A percentile compares a stretch with the other conserved stretches of the same genome.
Conservation (phyloP, 2,113 vertebrate species). For the Centropristis striata region DNA sequence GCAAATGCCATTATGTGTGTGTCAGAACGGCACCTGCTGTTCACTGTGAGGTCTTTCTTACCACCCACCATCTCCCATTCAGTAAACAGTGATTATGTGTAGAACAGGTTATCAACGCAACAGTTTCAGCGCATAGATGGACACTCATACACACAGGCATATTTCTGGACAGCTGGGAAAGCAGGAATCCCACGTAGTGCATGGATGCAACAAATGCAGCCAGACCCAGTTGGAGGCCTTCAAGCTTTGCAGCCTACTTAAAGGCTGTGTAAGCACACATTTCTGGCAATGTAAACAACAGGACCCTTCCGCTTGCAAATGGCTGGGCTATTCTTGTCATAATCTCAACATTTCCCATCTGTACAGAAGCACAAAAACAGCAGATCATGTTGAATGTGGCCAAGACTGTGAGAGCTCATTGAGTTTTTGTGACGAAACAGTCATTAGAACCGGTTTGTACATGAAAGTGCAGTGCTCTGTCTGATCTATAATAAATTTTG, state of each 20-base stretch:
- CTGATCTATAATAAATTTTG: slow-evolving; percentile 18
- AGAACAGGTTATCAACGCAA: slow-evolving; percentile 56
- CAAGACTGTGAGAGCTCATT: slow-evolving; percentile 16
- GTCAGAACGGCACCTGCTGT: slow-evolving; percentile 59
- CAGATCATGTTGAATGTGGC: slow-evolving; percentile 33
- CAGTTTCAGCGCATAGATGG: slow-evolving; percentile 1
- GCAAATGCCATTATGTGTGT: slow-evolving; percentile 7
- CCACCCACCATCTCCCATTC: slow-evolving; percentile 60
- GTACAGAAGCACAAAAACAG: slow-evolving; percentile 36
- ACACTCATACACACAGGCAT: slow-evolving; percentile 9
- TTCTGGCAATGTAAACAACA: slow-evolving; percentile 58
- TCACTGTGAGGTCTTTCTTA: slow-evolving; percentile 60
- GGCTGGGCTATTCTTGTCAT: slow-evolving; percentile 49
- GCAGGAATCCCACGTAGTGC: slow-evolving; percentile 29
- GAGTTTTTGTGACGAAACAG: background rate
- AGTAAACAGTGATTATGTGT: slow-evolving; percentile 50
- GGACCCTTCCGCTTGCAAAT: slow-evolving; percentile 46
- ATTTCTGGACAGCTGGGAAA: slow-evolving; percentile 72
- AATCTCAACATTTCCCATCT: slow-evolving; percentile 61
- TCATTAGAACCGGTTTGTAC: background rate
- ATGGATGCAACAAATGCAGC: slow-evolving; percentile 36
- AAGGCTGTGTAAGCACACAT: slow-evolving; percentile 57
- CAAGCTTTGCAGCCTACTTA: slow-evolving; percentile 45
- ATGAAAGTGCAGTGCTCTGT: background rate
- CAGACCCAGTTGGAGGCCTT: slow-evolving; percentile 37